These are phyloP conservation scores for Lithobates sylvaticus DNA, from an alignment of 2,797 vertebrate species.

Conservation along the genomic window DNA sequence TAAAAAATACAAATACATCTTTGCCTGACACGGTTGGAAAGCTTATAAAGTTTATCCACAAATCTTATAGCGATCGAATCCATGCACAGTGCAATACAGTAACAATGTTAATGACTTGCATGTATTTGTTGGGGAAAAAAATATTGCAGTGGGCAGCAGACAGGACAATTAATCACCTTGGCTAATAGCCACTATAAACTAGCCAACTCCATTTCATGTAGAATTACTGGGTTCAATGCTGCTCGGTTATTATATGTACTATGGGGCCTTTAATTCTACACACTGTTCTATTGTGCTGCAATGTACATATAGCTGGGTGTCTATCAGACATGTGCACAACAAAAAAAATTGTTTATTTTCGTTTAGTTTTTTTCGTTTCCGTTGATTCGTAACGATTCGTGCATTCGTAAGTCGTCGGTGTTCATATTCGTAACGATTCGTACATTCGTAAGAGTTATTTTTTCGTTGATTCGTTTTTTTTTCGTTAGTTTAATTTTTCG, in stretches of 20 bases:
- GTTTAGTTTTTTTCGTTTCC: too few species aligned
- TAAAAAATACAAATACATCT: slow-evolving; percentile 46
- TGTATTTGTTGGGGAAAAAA: slow-evolving; percentile 25
- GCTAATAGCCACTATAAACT: background rate
- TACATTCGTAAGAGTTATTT: too few species aligned
- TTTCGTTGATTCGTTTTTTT: too few species aligned
- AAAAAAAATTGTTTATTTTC: too few species aligned
- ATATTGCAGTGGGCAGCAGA: background rate
- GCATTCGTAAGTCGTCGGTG: too few species aligned
- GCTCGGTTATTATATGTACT: background rate
- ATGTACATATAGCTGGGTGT: background rate
- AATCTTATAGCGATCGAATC: slow-evolving; percentile 4
- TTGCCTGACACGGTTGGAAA: slow-evolving; percentile 5
- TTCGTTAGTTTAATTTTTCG: too few species aligned
- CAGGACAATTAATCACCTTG: slow-evolving; percentile 3
- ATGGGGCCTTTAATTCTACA: background rate
- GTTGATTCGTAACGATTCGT: too few species aligned
- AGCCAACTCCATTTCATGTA: background rate
- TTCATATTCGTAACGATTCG: too few species aligned
- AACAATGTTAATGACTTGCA: slow-evolving; percentile 34
- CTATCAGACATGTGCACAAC: too few species aligned
- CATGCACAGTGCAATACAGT: background rate
- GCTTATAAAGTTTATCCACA: slow-evolving; percentile 18
- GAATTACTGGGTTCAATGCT: background rate
- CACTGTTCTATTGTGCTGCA: background rate